Conservation (phyloP, 2,113 vertebrate species). For the Madoqua kirkii region DNA sequence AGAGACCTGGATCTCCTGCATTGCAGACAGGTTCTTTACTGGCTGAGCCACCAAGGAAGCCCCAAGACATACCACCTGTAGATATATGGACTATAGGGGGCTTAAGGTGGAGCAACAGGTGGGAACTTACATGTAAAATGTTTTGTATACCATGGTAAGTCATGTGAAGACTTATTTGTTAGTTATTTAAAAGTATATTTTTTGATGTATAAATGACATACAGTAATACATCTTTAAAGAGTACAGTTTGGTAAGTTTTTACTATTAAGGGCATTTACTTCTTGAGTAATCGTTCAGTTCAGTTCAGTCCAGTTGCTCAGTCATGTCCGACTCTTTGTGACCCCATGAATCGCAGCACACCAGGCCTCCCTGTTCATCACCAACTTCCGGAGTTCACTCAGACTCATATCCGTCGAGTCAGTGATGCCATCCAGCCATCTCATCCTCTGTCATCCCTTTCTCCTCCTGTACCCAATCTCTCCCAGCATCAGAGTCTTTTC, state of each 20-base stretch:
- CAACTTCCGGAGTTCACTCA: no score
- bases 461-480: no score
- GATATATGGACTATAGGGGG: background rate
- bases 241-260: background rate
- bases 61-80: background rate
- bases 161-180: background rate
- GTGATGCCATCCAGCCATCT: no score
- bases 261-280: background rate
- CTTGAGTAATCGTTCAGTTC: background rate
- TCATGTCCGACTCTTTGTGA: no score
- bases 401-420: fast-evolving
- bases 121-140: background rate
- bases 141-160: background rate
- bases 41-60: background rate
- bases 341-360: no score
- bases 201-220: background rate
- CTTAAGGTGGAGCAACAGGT: background rate
- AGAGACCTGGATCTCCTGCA: background rate
- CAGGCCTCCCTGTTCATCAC: no score
- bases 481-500: no score
- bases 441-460: no score
- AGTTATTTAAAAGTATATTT: background rate
- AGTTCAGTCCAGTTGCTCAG: no score
- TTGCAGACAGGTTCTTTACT: background rate
- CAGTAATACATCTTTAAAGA: background rate